phyloP scores from a whole-genome alignment of 2,113 vertebrate species.

The Menidia beryllina region DNA sequence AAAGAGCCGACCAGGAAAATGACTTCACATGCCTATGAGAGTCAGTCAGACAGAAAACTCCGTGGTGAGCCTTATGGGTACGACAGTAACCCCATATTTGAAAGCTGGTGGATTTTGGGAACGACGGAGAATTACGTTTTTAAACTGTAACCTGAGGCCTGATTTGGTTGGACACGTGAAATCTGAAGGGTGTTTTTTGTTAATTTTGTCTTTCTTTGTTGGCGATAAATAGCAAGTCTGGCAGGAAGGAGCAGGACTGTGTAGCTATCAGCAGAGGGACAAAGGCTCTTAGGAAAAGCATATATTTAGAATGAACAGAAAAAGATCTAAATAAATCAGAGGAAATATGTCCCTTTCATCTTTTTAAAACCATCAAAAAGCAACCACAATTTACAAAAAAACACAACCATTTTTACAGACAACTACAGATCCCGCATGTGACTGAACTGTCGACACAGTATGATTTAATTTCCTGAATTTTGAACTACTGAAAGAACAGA shows the following conservation, averaged over 20 bases:
- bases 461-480: no score
- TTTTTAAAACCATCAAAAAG: not conserved
- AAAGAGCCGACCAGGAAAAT: not conserved
- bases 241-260: not conserved
- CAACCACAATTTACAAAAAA: no score
- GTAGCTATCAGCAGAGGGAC: not conserved
- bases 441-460: no score
- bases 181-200: not conserved
- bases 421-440: no score
- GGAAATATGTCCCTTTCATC: not conserved
- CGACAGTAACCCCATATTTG: not conserved
- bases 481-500: no score
- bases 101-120: not conserved
- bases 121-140: constrained; percentile 20
- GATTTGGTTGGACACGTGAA: not conserved
- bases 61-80: not conserved
- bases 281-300: not conserved
- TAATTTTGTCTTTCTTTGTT: not conserved
- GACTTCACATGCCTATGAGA: constrained; percentile 42
- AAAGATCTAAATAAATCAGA: no score
- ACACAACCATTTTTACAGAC: no score
- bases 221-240: not conserved
- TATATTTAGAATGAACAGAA: not conserved
- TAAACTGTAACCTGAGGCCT: constrained; percentile 21
- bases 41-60: constrained; percentile 4